phyloP scores from a whole-genome alignment of 2,888 invertebrate genomes.

The Folsomia manolachei region DNA sequence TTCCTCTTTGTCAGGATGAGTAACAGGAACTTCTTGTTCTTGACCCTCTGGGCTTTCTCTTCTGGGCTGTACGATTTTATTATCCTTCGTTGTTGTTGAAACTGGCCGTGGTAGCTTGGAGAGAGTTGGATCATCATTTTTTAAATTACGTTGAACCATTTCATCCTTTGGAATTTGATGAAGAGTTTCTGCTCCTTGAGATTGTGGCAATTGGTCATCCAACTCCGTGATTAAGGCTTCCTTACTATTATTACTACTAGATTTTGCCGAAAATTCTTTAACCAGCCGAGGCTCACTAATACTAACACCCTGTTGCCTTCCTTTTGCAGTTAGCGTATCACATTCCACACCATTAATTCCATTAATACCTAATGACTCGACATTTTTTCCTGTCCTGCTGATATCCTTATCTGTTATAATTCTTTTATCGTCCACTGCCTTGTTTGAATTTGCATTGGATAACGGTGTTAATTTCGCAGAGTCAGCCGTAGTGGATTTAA shows the following conservation, averaged over 20 bases:
- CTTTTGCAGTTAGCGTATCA: constrained; percentile 21
- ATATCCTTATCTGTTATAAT: background rate
- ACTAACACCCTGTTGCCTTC: background rate
- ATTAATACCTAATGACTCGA: background rate
- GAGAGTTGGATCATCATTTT: background rate
- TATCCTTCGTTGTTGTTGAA: background rate
- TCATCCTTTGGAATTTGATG: constrained; percentile 22
- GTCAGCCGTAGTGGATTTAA: background rate
- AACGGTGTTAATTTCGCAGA: background rate
- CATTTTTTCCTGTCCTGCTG: background rate
- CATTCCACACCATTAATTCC: background rate
- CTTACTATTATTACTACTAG: too few relatives aligned
- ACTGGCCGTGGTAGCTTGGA: background rate
- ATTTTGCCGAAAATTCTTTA: background rate
- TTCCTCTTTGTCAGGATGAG: constrained; percentile 9
- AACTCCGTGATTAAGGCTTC: background rate
- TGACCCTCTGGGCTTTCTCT: constrained; percentile 46
- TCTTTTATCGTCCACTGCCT: background rate
- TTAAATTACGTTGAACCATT: constrained; percentile 25
- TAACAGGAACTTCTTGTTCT: constrained; percentile 40
- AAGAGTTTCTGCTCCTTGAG: background rate
- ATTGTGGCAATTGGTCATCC: background rate
- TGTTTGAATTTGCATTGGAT: background rate
- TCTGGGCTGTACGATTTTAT: constrained; percentile 28
- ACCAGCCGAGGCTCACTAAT: background rate